Conservation (phyloP, 2,888 invertebrate species). For the Brassicogethes aeneus region DNA sequence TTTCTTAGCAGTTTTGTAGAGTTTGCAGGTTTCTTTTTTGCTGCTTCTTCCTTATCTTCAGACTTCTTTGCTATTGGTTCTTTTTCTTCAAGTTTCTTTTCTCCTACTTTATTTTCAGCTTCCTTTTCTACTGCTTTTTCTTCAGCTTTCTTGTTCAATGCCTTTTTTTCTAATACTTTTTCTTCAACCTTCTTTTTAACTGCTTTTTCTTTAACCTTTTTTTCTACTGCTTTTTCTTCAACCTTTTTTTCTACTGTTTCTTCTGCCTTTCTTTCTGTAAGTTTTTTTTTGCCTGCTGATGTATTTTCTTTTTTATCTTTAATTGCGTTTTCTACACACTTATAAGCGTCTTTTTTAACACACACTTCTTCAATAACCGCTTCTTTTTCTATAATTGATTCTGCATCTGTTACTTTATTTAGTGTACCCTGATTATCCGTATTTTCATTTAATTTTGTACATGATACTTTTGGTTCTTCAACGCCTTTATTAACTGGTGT, state of each 20-base stretch:
- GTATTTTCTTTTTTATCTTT: background rate
- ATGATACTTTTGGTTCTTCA: background rate
- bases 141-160: too few relatives aligned
- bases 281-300: background rate
- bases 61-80: background rate
- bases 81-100: too few relatives aligned
- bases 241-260: background rate
- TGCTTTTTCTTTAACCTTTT: constrained; percentile 23
- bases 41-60: too few relatives aligned
- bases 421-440: too few relatives aligned
- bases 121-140: background rate
- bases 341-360: background rate
- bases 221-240: constrained; percentile 30
- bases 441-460: too few relatives aligned
- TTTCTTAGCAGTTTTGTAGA: too few relatives aligned
- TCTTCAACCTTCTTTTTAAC: constrained; percentile 46
- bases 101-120: too few relatives aligned
- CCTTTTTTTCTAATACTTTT: constrained; percentile 42
- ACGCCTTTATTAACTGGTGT: background rate
- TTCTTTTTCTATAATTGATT: background rate
- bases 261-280: background rate
- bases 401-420: too few relatives aligned
- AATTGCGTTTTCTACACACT: background rate
- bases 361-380: background rate
- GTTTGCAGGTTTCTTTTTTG: too few relatives aligned